A percentile compares a stretch with the other conserved stretches of the same genome.
phyloP scores from a whole-genome alignment of 2,888 invertebrate species.

The Mycalesis mineus region DNA sequence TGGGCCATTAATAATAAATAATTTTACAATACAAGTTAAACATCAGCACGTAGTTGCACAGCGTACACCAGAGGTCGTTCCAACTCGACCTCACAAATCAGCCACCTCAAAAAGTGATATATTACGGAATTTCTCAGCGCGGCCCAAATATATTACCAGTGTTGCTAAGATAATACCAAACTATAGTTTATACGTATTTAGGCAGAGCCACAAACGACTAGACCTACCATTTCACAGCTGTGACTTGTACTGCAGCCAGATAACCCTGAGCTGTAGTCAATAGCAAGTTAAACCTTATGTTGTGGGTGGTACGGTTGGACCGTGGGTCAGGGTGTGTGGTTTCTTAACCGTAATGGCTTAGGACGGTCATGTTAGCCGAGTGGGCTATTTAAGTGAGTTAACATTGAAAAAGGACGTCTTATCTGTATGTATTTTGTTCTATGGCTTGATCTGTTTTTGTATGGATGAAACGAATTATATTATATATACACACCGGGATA shows the following conservation, averaged over 20 bases:
- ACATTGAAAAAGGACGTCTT: slow-evolving; percentile 25
- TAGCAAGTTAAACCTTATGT: slow-evolving; percentile 14
- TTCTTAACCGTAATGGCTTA: slow-evolving; percentile 28
- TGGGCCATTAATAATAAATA: too few species aligned
- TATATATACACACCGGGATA: too few species aligned
- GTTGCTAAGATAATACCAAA: slow-evolving; percentile 12
- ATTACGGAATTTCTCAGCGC: slow-evolving; percentile 16
- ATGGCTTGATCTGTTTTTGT: not conserved
- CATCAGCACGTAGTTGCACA: too few species aligned
- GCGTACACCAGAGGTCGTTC: not conserved
- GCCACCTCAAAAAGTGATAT: slow-evolving; percentile 11
- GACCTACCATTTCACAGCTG: slow-evolving; percentile 57
- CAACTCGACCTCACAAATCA: not conserved
- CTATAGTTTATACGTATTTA: slow-evolving; percentile 46
- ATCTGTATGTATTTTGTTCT: slow-evolving; percentile 14
- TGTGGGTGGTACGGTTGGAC: not conserved
- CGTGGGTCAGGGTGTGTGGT: slow-evolving; percentile 7
- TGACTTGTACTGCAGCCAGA: slow-evolving; percentile 34
- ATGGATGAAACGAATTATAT: not conserved
- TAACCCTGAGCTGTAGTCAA: not conserved
- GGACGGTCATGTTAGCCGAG: slow-evolving; percentile 26
- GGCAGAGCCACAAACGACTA: slow-evolving; percentile 56
- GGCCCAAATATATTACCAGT: slow-evolving; percentile 23
- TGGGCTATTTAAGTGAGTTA: slow-evolving; percentile 28
- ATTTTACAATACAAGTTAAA: too few species aligned